Evolutionary conservation across 2,797 vertebrate genomes (phyloP).

Genomic region (Borostomias antarcticus): DNA sequence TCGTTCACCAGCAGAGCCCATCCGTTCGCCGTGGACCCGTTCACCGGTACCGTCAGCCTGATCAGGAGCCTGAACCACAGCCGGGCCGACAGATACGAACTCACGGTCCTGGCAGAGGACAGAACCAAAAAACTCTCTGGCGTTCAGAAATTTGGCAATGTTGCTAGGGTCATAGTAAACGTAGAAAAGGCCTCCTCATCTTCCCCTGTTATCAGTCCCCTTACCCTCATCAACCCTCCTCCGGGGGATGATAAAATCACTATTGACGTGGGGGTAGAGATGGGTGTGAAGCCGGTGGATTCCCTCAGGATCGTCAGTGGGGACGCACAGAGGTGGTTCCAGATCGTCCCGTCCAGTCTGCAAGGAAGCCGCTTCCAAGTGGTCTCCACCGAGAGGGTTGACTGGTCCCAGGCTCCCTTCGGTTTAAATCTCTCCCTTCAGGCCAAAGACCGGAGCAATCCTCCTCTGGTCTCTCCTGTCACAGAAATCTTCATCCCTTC

Average conservation of each 20-base stretch:
- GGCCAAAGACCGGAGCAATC: conserved; percentile 82
- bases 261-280: conserved; percentile 78
- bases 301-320: conserved; percentile 84
- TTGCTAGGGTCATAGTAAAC: conserved; percentile 81
- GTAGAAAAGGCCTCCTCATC: conserved; percentile 77
- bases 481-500: conserved; percentile 82
- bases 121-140: conserved; percentile 89
- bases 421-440: conserved; percentile 93
- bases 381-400: conserved; percentile 84
- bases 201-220: conserved; percentile 69
- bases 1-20: conserved; percentile 82
- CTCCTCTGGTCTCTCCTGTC: conserved; percentile 77
- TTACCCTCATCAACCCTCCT: conserved; percentile 13
- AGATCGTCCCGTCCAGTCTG: conserved; percentile 80
- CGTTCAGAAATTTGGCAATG: conserved; percentile 87
- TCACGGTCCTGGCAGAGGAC: conserved; percentile 92
- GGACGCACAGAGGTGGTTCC: conserved; percentile 85
- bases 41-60: conserved; percentile 85
- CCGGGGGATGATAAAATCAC: conserved; percentile 69
- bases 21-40: conserved; percentile 87
- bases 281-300: conserved; percentile 76
- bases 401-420: conserved; percentile 82
- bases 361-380: conserved; percentile 84
- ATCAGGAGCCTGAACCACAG: conserved; percentile 83
- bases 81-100: conserved; percentile 78